A percentile compares a stretch with the other conserved stretches of the same genome.
Evolutionary conservation across 2,888 invertebrate genomes (phyloP).

Genomic region (Drosophila kuntzei): DNA sequence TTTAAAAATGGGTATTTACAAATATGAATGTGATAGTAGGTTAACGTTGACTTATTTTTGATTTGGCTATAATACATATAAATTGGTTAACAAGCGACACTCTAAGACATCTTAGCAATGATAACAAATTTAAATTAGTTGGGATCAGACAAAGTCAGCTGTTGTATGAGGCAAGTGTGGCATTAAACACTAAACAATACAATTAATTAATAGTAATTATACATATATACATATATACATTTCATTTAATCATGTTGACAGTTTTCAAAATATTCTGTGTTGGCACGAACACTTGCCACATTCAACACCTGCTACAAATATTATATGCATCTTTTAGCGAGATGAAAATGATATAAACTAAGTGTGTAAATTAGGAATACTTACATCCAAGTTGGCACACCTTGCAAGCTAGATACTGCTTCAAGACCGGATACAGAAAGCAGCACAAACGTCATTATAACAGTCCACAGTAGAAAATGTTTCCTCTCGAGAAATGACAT

Average conservation of each 20-base stretch:
- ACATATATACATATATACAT: too few relatives aligned
- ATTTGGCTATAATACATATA: not conserved
- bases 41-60: not conserved
- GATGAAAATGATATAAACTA: slow-evolving; percentile 4
- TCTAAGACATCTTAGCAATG: not conserved
- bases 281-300: not conserved
- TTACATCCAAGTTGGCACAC: slow-evolving; percentile 85
- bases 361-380: slow-evolving; percentile 54
- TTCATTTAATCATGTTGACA: not conserved
- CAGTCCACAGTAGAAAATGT: slow-evolving; percentile 84
- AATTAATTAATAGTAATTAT: not conserved
- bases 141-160: not conserved
- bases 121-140: not conserved
- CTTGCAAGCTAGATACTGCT: slow-evolving; percentile 82
- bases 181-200: not conserved
- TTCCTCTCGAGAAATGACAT: slow-evolving; percentile 84
- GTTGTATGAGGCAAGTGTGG: not conserved
- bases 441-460: slow-evolving; percentile 75
- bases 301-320: not conserved
- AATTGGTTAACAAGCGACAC: not conserved
- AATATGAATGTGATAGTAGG: not conserved
- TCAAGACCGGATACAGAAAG: slow-evolving; percentile 76
- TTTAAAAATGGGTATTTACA: slow-evolving; percentile 1
- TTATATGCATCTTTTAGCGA: not conserved
- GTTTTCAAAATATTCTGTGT: not conserved